Evolutionary conservation across 2,888 invertebrate genomes (phyloP).

Genomic region (Platycheirus albimanus): DNA sequence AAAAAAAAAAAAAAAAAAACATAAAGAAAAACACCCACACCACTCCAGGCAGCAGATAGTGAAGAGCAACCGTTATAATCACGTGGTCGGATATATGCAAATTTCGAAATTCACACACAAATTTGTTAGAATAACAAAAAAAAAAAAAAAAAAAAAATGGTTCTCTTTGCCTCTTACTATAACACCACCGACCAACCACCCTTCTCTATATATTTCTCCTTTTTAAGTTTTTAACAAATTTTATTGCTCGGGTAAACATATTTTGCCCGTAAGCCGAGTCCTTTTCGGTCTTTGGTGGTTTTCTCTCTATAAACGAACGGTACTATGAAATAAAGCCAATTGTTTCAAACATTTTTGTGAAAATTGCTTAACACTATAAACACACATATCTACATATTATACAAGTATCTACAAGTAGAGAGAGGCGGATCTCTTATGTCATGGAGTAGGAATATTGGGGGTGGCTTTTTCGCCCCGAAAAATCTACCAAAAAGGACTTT

Average conservation of each 20-base stretch:
- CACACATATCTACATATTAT: conserved; percentile 22
- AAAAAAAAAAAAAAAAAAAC: background rate
- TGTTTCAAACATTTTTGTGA: conserved; percentile 70
- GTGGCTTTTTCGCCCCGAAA: too few species aligned
- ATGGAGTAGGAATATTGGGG: background rate
- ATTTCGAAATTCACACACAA: conserved; percentile 31
- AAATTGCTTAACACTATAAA: conserved; percentile 46
- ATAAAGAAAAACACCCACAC: background rate
- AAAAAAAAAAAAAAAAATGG: too few species aligned
- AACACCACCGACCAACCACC: background rate
- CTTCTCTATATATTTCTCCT: background rate
- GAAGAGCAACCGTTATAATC: conserved; percentile 20
- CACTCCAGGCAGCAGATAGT: background rate
- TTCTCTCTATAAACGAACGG: conserved; percentile 43
- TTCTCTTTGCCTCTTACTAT: too few species aligned
- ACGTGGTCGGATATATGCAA: conserved; percentile 44
- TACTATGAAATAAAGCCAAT: conserved; percentile 60
- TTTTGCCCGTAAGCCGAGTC: conserved; percentile 42
- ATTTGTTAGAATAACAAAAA: conserved; percentile 2
- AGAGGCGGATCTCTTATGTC: too few species aligned
- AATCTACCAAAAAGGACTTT: conserved; percentile 12
- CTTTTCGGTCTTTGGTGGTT: conserved; percentile 21
- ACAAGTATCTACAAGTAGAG: too few species aligned
- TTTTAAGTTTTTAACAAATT: conserved; percentile 62
- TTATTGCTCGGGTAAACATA: conserved; percentile 62